phyloP scores from a whole-genome alignment of 2,113 vertebrate genomes.

The Gnathonemus longibarbis region DNA sequence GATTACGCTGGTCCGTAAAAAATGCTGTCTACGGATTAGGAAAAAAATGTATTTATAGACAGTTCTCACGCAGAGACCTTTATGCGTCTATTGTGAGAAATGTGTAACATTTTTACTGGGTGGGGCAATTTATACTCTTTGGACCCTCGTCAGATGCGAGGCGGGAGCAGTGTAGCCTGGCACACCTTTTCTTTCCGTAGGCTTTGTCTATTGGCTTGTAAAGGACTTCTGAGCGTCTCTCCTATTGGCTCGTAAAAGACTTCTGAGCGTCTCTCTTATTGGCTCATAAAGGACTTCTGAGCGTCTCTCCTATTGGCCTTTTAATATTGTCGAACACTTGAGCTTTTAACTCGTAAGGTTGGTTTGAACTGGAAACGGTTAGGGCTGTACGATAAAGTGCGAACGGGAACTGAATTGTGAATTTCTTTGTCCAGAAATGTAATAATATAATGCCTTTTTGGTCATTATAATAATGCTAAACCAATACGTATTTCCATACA shows the following conservation, averaged over 20 bases:
- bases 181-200: neutral
- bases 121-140: conserved; percentile 35
- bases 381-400: neutral
- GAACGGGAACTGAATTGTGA: neutral
- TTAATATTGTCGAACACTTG: conserved; percentile 15
- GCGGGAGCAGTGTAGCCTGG: neutral
- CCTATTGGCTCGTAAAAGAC: conserved; percentile 13
- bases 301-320: conserved; percentile 22
- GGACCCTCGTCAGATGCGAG: neutral
- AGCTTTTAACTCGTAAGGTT: neutral
- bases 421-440: neutral
- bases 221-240: neutral
- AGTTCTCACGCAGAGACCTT: conserved; percentile 40
- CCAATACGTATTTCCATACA: neutral
- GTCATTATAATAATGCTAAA: neutral
- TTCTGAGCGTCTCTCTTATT: neutral
- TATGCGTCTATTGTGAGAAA: conserved; percentile 49
- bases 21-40: neutral
- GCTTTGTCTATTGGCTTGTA: conserved; percentile 19
- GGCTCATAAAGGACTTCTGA: neutral
- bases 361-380: neutral
- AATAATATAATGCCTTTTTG: neutral
- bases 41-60: neutral
- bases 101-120: conserved; percentile 6
- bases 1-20: neutral